A percentile compares a stretch with the other conserved stretches of the same genome.
These are phyloP conservation scores for Pteropus rufus DNA, from an alignment of 2,797 vertebrate genomes.

Conservation along the genomic window DNA sequence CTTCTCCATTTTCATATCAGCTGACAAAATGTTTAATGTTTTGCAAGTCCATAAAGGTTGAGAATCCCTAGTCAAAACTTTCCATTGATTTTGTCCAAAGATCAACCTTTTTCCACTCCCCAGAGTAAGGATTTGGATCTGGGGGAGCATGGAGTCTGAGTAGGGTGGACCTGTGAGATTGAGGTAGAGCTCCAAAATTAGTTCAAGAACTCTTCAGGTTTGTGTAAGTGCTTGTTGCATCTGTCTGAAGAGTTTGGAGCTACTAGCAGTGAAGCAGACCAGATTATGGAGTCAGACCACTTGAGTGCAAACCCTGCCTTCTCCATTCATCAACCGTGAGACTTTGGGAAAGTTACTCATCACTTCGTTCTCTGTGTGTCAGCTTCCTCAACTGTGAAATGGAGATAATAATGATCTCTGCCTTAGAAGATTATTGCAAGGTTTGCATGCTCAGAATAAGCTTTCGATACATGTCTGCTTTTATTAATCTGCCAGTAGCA, in stretches of 20 bases:
- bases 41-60: not conserved
- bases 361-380: not conserved
- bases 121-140: not conserved
- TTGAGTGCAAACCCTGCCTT: not conserved
- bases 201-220: not conserved
- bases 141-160: too few relatives aligned
- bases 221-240: not conserved
- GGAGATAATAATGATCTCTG: not conserved
- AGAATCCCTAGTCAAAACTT: not conserved
- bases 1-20: not conserved
- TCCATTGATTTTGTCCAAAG: not conserved
- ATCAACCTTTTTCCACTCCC: rapidly evolving
- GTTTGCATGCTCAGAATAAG: not conserved
- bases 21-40: not conserved
- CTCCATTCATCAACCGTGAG: not conserved
- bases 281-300: not conserved
- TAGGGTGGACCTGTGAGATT: not conserved
- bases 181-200: not conserved
- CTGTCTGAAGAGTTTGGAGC: not conserved
- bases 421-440: not conserved
- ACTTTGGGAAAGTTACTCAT: not conserved
- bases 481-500: not conserved
- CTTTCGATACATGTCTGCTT: not conserved
- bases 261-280: not conserved
- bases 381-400: not conserved